Evolutionary conservation across 2,797 vertebrate genomes (phyloP), one percentile per base, ranked within the genome.

Genomic region (Menidia menidia): DNA sequence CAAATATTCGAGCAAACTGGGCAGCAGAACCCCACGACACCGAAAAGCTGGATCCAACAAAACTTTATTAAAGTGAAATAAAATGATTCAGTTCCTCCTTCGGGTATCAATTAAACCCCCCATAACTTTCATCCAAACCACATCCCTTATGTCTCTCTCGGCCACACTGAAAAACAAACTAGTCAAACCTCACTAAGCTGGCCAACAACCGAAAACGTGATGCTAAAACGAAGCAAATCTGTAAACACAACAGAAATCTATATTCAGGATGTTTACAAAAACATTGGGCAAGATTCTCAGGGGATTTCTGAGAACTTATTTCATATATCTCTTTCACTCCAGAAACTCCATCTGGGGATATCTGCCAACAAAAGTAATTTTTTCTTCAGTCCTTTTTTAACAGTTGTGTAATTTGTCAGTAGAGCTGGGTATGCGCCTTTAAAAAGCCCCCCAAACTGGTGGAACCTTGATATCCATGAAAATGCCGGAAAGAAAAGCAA

Each of bases 21-120:
- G 43, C 50, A 63, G 48, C 39, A 57, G 73, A 68, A 75, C 30
- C 33, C 41, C 45, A 19, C 10, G 45, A 25, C 4, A 50, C 19
- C 44, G 63, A 61, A 68, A 75, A 62, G 58, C 13, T 31, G 16
- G n/a, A 54, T n/a, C 3, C 1, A 54, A 15, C 7, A 16, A 9
- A 16, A 35, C 25, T 25, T 25, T 25, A 25, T 25, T 8, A 33
- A 4, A 35, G 2, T 25, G 25, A 54, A 54, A 54, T 33, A 33
- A 31, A 6, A 9, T 32, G 12, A 31, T 2, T 14, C 10, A 8
- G 14, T 43, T 43, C 10, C n/a, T 15, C 14, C 16, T 44, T 44
- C 16, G n/a, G n/a, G 16, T 47, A 47, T n/a, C 8, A 47, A 47
- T 47, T 16, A 48, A 48, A 48, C n/a, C n/a, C 7, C n/a, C 18